Conservation (phyloP, 2,888 invertebrate species). For the Latheticus oryzae region DNA sequence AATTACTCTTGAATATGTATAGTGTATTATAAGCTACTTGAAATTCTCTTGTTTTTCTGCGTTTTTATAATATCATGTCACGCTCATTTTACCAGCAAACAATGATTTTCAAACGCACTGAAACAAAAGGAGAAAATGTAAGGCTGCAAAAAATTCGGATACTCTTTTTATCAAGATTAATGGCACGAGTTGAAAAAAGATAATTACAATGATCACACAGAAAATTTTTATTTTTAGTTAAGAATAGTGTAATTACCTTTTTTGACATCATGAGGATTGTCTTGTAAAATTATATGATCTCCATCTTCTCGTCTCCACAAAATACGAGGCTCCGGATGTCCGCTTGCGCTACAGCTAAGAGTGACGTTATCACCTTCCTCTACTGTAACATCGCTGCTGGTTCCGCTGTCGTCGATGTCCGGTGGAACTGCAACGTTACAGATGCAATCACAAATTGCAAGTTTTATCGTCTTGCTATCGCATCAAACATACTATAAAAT, state of each 20-base stretch:
- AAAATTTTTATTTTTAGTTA: background rate
- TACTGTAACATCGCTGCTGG: constrained; percentile 72
- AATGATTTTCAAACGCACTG: constrained; percentile 20
- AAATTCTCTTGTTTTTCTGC: constrained; percentile 1
- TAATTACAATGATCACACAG: too few relatives aligned
- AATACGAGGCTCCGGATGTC: constrained; percentile 71
- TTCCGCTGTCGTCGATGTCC: constrained; percentile 71
- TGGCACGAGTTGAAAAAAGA: constrained; percentile 15
- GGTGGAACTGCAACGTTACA: constrained; percentile 69
- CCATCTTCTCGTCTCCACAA: constrained; percentile 73
- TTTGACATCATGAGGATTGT: constrained; percentile 61
- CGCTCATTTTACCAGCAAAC: constrained; percentile 6
- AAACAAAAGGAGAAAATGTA: constrained; percentile 14
- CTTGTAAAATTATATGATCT: constrained; percentile 63
- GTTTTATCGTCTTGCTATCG: too few relatives aligned
- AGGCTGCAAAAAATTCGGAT: background rate
- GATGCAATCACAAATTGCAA: too few relatives aligned
- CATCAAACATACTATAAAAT: too few relatives aligned
- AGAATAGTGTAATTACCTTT: constrained; percentile 65
- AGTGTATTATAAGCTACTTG: constrained; percentile 8
- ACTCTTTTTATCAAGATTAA: constrained; percentile 24
- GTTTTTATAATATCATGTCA: constrained; percentile 7
- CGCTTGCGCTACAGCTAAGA: constrained; percentile 70
- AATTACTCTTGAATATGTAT: constrained; percentile 15
- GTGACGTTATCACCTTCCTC: constrained; percentile 73